A percentile compares a stretch with the other conserved stretches of the same genome.
Conservation (phyloP, 2,888 invertebrate species). For the Apamea epomidion region DNA sequence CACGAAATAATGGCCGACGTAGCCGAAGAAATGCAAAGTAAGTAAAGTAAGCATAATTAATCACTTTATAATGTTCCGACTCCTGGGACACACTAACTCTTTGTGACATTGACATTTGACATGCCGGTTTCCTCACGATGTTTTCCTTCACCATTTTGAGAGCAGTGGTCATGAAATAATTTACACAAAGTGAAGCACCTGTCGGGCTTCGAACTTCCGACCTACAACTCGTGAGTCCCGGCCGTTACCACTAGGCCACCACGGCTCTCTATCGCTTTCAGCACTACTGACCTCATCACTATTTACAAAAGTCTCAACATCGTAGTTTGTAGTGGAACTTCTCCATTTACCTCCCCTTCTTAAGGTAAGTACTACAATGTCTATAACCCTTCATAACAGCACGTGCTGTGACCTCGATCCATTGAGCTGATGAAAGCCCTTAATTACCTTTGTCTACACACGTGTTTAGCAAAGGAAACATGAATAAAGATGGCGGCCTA, state of each 20-base stretch:
- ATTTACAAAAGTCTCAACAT: background rate
- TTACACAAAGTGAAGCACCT: background rate
- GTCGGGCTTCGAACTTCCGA: too few relatives aligned
- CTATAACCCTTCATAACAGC: constrained; percentile 65
- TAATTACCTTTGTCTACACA: constrained; percentile 85
- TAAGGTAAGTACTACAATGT: constrained; percentile 41
- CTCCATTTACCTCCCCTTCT: background rate
- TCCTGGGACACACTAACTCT: background rate
- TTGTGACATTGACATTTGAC: background rate
- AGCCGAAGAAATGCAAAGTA: background rate
- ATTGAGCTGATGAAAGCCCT: constrained; percentile 72
- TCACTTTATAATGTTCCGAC: background rate
- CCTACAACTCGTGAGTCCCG: background rate
- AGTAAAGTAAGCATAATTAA: too few relatives aligned
- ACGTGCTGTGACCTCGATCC: constrained; percentile 79
- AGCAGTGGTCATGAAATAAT: background rate
- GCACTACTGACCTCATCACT: background rate
- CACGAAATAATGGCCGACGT: background rate
- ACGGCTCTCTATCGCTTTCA: background rate
- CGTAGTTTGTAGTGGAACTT: constrained; percentile 30
- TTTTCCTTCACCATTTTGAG: background rate
- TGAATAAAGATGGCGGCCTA: constrained; percentile 58
- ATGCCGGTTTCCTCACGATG: background rate
- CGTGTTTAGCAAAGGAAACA: constrained; percentile 73
- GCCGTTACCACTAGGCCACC: background rate